phyloP scores from a whole-genome alignment of 2,888 invertebrate genomes.

The Rhorus exstirpatorius region DNA sequence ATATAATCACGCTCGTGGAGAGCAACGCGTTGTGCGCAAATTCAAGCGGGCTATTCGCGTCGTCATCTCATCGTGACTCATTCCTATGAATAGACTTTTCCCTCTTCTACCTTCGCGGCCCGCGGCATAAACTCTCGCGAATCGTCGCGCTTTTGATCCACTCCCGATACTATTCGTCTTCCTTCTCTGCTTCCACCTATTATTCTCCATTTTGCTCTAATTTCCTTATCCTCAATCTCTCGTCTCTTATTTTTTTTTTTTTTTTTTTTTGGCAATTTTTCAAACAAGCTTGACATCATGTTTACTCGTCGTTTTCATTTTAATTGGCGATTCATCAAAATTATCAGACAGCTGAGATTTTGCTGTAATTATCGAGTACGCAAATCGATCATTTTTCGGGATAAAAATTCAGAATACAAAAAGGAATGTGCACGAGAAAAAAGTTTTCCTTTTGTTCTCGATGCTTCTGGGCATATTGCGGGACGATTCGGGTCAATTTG shows the following conservation, averaged over 20 bases:
- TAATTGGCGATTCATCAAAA: not conserved
- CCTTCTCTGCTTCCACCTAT: conserved; percentile 30
- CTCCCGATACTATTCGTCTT: conserved; percentile 52
- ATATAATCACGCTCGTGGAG: conserved; percentile 25
- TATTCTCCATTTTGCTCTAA: conserved; percentile 27
- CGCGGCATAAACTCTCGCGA: conserved; percentile 41
- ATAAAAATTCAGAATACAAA: no score
- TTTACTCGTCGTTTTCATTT: not conserved
- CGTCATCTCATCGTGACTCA: conserved; percentile 82
- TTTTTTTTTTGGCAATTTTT: conserved; percentile 4
- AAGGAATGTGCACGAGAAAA: not conserved
- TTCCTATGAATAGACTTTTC: conserved; percentile 81
- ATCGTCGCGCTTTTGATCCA: conserved; percentile 57
- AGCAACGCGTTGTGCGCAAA: conserved; percentile 79
- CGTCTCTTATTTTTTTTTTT: not conserved
- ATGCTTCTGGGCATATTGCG: conserved; percentile 23
- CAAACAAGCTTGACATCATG: not conserved
- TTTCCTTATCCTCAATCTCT: conserved; percentile 51
- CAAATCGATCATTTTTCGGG: no score
- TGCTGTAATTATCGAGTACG: not conserved
- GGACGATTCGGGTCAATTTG: conserved; percentile 45
- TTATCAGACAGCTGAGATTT: not conserved
- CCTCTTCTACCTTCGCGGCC: conserved; percentile 64
- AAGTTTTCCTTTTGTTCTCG: conserved; percentile 19
- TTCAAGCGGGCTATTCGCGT: conserved; percentile 83